Percentiles rank a stretch among this genome's conserved stretches.
Conservation (phyloP, 2,888 invertebrate genomes). For the Flexamia atlantica region DNA sequence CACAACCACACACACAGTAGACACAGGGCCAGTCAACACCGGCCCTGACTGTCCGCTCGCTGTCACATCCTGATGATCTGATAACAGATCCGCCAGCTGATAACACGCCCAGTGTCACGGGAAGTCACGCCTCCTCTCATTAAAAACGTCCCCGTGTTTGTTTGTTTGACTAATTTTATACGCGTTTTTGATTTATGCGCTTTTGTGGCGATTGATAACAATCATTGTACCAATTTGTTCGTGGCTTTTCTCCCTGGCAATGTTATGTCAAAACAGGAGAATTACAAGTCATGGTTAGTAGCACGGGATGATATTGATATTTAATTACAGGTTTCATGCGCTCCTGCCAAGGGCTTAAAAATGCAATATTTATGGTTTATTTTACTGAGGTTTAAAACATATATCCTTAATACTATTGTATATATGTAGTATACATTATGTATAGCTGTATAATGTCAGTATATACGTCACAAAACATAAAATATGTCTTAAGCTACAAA, state of each 20-base stretch:
- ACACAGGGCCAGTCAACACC: background rate
- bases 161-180: conserved; percentile 29
- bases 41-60: background rate
- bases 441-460: too few species aligned
- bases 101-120: conserved; percentile 6
- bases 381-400: too few species aligned
- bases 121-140: conserved; percentile 36
- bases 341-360: background rate
- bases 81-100: conserved; percentile 37
- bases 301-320: background rate
- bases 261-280: background rate
- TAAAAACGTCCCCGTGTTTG: conserved; percentile 3
- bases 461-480: too few species aligned
- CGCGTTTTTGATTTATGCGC: conserved; percentile 17
- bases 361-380: too few species aligned
- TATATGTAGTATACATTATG: too few species aligned
- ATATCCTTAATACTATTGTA: too few species aligned
- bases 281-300: background rate
- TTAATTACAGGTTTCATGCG: background rate
- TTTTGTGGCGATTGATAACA: conserved; percentile 6
- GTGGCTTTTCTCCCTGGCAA: background rate
- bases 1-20: background rate
- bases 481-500: too few species aligned
- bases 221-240: conserved; percentile 33
- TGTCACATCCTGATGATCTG: background rate